These are phyloP conservation scores for Amblyjoppa fuscipennis DNA, from an alignment of 2,888 invertebrate genomes.

Conservation along the genomic window DNA sequence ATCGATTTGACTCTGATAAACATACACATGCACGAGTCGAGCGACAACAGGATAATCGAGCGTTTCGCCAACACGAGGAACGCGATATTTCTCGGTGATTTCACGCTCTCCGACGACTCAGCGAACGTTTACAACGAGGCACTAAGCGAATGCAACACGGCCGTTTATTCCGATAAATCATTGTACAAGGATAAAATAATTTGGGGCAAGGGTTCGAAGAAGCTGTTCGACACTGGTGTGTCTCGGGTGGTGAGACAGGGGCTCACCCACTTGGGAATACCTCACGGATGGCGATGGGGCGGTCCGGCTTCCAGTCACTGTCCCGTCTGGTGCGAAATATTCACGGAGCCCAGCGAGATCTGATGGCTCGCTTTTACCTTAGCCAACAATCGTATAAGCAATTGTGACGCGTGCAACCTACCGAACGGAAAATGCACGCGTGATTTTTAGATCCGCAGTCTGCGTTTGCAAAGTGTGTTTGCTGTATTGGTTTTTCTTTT, in stretches of 20 bases:
- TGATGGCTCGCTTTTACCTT: slow-evolving; percentile 52
- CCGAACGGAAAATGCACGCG: slow-evolving; percentile 25
- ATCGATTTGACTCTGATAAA: slow-evolving; percentile 73
- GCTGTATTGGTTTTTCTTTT: slow-evolving; percentile 28
- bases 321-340: slow-evolving; percentile 92
- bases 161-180: slow-evolving; percentile 66
- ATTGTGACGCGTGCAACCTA: slow-evolving; percentile 32
- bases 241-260: slow-evolving; percentile 90
- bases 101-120: slow-evolving; percentile 70
- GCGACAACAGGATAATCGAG: slow-evolving; percentile 71
- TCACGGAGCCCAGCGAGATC: slow-evolving; percentile 72
- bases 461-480: slow-evolving; percentile 56
- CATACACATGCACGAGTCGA: slow-evolving; percentile 69
- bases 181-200: slow-evolving; percentile 73
- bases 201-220: slow-evolving; percentile 71
- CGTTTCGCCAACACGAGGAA: slow-evolving; percentile 70
- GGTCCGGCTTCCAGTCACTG: slow-evolving; percentile 91
- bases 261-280: slow-evolving; percentile 92
- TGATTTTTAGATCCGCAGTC: slow-evolving; percentile 45
- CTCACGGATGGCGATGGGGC: slow-evolving; percentile 94
- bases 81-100: slow-evolving; percentile 76
- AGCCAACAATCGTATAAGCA: slow-evolving; percentile 33
- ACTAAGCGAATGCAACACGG: slow-evolving; percentile 68
- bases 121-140: slow-evolving; percentile 64
- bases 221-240: slow-evolving; percentile 85